Percentiles rank a stretch among this genome's conserved stretches.
These are phyloP conservation scores for Orestias chungarensis DNA, from an alignment of 2,797 vertebrate genomes.

Conservation along the genomic window DNA sequence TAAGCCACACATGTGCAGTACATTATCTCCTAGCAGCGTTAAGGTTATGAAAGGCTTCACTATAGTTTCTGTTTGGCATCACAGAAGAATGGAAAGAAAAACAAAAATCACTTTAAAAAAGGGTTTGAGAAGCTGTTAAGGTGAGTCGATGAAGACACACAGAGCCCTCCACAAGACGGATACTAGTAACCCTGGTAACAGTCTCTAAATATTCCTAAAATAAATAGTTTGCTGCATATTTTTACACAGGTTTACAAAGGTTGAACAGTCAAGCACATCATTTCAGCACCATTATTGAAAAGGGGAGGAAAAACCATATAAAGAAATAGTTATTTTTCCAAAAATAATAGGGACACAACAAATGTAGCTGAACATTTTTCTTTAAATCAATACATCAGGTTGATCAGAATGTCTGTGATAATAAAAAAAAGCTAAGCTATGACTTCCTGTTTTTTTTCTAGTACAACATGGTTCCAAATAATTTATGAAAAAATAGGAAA, in stretches of 20 bases:
- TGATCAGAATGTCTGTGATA: background rate
- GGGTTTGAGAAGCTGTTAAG: background rate
- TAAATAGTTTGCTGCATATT: no score
- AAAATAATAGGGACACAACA: background rate
- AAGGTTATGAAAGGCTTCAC: constrained; percentile 26
- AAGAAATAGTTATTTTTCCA: background rate
- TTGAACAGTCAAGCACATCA: background rate
- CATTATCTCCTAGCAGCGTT: constrained; percentile 36
- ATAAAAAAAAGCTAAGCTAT: background rate
- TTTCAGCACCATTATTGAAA: no score
- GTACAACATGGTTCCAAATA: background rate
- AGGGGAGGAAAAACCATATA: no score
- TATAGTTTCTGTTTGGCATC: constrained; percentile 12
- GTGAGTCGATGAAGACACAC: background rate
- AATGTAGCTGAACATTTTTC: background rate
- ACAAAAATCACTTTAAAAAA: background rate
- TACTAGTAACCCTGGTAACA: no score
- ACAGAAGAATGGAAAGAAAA: background rate
- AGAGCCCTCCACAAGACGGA: no score
- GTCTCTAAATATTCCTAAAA: no score
- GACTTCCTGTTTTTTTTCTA: background rate
- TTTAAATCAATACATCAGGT: background rate
- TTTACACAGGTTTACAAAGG: no score
- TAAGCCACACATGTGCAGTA: constrained; percentile 24
- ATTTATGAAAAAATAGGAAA: background rate